These are phyloP conservation scores for Todiramphus chloris DNA, from an alignment of 2,113 vertebrate species.

Conservation along the genomic window DNA sequence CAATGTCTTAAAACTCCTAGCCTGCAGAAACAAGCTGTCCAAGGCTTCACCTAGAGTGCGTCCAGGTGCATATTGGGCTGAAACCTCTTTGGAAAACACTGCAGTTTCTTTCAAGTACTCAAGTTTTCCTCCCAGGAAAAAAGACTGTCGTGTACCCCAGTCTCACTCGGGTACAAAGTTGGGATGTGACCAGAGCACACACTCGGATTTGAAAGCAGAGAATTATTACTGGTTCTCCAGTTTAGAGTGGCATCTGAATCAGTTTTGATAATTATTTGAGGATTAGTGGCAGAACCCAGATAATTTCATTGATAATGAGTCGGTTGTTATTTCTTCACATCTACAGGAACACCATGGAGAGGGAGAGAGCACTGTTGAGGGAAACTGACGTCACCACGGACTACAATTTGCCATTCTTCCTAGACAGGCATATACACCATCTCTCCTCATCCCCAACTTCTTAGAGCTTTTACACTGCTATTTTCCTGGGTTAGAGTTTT, in stretches of 20 bases:
- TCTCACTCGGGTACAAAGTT: background rate
- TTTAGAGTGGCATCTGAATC: background rate
- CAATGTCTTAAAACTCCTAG: background rate
- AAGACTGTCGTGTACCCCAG: fast-evolving
- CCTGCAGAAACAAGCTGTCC: background rate
- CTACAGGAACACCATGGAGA: background rate
- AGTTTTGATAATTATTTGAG: background rate
- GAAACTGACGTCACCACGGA: background rate
- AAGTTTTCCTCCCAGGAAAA: background rate
- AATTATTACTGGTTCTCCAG: background rate
- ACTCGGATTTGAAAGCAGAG: background rate
- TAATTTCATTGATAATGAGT: background rate
- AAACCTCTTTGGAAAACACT: background rate
- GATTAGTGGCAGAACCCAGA: background rate
- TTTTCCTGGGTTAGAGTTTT: background rate
- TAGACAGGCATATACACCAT: no score
- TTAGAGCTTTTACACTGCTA: background rate
- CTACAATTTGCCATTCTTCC: background rate
- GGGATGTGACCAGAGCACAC: background rate
- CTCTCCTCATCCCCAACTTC: background rate
- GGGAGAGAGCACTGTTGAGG: background rate
- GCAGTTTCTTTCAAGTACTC: background rate
- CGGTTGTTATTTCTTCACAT: background rate
- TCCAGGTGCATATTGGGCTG: fast-evolving
- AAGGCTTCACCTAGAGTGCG: background rate